These are phyloP conservation scores for Arge pagana DNA, from an alignment of 2,888 invertebrate species.

Conservation along the genomic window DNA sequence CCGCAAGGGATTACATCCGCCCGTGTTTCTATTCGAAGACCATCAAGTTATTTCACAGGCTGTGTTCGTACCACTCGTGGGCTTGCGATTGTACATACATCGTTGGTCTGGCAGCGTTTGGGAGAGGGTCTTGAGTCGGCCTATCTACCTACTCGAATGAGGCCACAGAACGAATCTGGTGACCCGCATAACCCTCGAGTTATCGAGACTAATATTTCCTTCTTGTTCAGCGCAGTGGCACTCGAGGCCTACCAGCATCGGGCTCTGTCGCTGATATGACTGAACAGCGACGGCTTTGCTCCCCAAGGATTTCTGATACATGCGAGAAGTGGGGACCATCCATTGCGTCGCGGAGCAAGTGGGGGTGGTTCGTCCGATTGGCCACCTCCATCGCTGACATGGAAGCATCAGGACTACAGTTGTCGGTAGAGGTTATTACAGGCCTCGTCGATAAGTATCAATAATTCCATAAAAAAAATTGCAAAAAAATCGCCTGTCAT, in stretches of 20 bases:
- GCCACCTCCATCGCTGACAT: conserved; percentile 52
- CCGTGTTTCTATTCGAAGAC: too few relatives aligned
- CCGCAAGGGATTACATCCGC: too few relatives aligned
- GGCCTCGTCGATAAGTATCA: conserved; percentile 23
- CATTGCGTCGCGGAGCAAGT: conserved; percentile 36
- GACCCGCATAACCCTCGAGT: background rate
- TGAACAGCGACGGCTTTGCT: conserved; percentile 42
- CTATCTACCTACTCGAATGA: too few relatives aligned
- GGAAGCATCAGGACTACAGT: conserved; percentile 48
- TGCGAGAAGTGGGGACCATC: conserved; percentile 33
- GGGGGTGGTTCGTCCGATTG: conserved; percentile 45
- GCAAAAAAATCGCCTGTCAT: too few relatives aligned
- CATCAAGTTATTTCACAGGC: too few relatives aligned
- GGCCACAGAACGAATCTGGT: background rate
- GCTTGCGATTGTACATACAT: too few relatives aligned
- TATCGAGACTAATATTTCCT: conserved; percentile 1
- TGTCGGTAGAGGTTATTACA: conserved; percentile 40
- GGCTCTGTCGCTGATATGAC: too few relatives aligned
- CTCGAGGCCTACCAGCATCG: conserved; percentile 39
- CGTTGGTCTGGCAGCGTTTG: too few relatives aligned
- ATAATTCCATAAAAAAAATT: too few relatives aligned
- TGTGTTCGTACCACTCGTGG: too few relatives aligned
- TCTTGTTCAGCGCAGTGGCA: conserved; percentile 41
- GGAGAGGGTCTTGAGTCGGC: too few relatives aligned
- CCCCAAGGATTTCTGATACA: too few relatives aligned